phyloP scores from a whole-genome alignment of 2,113 vertebrate species.

The Dendrocopos noguchii region DNA sequence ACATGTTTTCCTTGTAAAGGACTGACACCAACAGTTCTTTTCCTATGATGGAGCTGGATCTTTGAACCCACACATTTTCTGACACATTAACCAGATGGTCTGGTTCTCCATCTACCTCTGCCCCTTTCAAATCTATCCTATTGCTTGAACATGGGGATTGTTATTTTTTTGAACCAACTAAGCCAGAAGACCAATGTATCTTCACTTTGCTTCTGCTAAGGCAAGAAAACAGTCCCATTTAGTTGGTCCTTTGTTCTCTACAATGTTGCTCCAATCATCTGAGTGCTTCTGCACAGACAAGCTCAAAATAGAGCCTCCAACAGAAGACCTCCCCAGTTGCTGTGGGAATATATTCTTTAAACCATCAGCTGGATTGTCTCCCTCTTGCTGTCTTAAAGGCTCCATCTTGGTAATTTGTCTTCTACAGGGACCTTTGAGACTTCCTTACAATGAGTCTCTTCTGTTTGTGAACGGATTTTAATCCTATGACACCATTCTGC shows the following conservation, averaged over 20 bases:
- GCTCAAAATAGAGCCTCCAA: background rate
- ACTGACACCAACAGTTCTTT: background rate
- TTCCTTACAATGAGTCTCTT: background rate
- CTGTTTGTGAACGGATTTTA: background rate
- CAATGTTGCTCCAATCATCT: rapidly evolving
- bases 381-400: background rate
- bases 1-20: background rate
- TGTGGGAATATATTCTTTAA: background rate
- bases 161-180: background rate
- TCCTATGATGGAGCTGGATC: background rate
- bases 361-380: background rate
- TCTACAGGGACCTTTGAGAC: background rate
- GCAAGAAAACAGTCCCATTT: background rate
- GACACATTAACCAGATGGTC: background rate
- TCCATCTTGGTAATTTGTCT: background rate
- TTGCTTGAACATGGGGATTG: background rate
- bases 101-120: background rate
- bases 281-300: background rate
- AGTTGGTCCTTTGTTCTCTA: background rate
- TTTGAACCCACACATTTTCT: background rate
- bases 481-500: background rate
- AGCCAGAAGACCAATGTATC: background rate
- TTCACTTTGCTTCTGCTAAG: background rate
- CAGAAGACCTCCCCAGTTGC: background rate
- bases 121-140: background rate